Evolutionary conservation across 1,140 invertebrate species (phyloP).

Genomic region (Micrasema minimum): DNA sequence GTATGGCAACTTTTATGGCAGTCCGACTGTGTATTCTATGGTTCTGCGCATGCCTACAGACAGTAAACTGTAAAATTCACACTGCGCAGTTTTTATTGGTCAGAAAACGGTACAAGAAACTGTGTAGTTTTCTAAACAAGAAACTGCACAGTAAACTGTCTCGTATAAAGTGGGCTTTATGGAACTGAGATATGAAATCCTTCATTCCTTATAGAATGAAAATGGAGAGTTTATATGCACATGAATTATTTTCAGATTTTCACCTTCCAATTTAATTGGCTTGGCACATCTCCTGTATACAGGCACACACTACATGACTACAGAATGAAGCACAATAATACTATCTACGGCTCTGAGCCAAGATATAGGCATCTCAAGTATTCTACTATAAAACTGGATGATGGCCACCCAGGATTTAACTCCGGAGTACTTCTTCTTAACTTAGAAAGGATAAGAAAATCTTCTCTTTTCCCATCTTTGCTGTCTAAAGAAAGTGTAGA

Average conservation of each 20-base stretch:
- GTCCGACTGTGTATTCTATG: too few relatives aligned
- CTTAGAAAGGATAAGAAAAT: constrained; percentile 76
- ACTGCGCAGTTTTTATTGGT: too few relatives aligned
- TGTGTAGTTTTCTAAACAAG: too few relatives aligned
- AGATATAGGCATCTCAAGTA: neutral
- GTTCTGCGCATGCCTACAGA: too few relatives aligned
- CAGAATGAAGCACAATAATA: constrained; percentile 70
- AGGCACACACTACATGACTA: constrained; percentile 80
- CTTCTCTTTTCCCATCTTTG: constrained; percentile 69
- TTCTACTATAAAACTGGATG: neutral
- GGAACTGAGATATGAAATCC: too few relatives aligned
- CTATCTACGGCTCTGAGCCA: constrained; percentile 66
- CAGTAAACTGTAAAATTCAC: too few relatives aligned
- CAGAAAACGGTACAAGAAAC: too few relatives aligned
- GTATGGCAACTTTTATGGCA: too few relatives aligned
- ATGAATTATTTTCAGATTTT: constrained; percentile 16
- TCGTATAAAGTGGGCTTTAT: too few relatives aligned
- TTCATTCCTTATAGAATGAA: too few relatives aligned
- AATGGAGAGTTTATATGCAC: too few relatives aligned
- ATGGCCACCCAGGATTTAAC: constrained; percentile 80
- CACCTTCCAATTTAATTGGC: constrained; percentile 73
- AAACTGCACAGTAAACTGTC: too few relatives aligned
- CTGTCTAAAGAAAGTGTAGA: constrained; percentile 69
- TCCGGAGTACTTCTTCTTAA: constrained; percentile 83
- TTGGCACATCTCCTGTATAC: constrained; percentile 85